A percentile compares a stretch with the other conserved stretches of the same genome.
These are phyloP conservation scores for Scarus forsteni DNA, from an alignment of 2,797 vertebrate species.

Conservation along the genomic window DNA sequence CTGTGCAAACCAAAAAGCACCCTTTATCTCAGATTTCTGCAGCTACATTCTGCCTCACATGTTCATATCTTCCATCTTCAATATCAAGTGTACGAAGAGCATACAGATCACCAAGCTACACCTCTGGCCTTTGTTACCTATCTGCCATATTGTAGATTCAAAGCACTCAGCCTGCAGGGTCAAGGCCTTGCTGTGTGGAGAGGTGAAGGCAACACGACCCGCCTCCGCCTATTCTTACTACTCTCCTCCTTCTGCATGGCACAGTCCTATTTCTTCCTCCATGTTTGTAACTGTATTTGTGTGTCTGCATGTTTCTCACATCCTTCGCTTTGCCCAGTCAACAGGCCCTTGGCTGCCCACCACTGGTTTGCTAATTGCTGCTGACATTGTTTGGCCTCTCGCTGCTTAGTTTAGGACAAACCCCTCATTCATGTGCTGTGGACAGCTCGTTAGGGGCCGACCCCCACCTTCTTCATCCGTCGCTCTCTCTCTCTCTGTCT, in stretches of 20 bases:
- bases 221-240: slow-evolving; percentile 48
- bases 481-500: slow-evolving; percentile 42
- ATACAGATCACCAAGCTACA: slow-evolving; percentile 50
- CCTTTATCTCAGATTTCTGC: slow-evolving; percentile 4
- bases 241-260: slow-evolving; percentile 26
- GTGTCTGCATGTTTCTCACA: slow-evolving; percentile 56
- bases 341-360: slow-evolving; percentile 81
- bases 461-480: slow-evolving; percentile 61
- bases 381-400: slow-evolving; percentile 91
- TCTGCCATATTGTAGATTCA: slow-evolving; percentile 54
- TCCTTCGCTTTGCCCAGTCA: slow-evolving; percentile 73
- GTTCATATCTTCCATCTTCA: slow-evolving; percentile 11
- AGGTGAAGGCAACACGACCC: slow-evolving; percentile 73
- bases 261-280: slow-evolving; percentile 56
- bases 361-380: slow-evolving; percentile 90
- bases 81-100: slow-evolving; percentile 38
- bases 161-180: slow-evolving; percentile 59
- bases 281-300: slow-evolving; percentile 53
- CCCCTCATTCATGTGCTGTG: slow-evolving; percentile 92
- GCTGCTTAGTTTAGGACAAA: slow-evolving; percentile 93
- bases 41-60: slow-evolving; percentile 24
- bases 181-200: slow-evolving; percentile 66
- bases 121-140: slow-evolving; percentile 56
- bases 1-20: slow-evolving; percentile 1
- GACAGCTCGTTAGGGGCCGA: slow-evolving; percentile 91